Evolutionary conservation across 2,797 vertebrate species (phyloP).

Genomic region (Hemibagrus guttatus): DNA sequence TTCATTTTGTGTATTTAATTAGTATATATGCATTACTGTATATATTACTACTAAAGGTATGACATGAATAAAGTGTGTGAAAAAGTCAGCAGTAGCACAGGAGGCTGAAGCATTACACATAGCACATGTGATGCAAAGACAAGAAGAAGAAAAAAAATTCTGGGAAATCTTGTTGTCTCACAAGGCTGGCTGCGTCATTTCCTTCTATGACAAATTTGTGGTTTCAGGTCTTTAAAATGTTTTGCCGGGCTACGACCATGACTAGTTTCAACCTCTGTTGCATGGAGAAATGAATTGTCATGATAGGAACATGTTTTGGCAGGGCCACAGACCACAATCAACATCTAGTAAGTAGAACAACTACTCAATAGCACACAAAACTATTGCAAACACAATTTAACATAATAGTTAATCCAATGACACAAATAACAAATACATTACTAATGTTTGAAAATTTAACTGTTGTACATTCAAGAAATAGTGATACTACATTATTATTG

Average conservation of each 20-base stretch:
- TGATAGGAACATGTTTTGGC: conserved; percentile 74
- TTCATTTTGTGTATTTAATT: not conserved
- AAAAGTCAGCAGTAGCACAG: not conserved
- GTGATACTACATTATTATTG: not conserved
- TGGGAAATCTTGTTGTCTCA: conserved; percentile 80
- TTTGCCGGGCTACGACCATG: conserved; percentile 73
- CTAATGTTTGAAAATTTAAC: not conserved
- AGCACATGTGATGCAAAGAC: conserved; percentile 56
- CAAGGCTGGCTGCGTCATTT: conserved; percentile 74
- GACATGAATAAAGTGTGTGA: not conserved
- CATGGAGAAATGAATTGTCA: conserved; percentile 76
- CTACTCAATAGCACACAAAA: conserved; percentile 18
- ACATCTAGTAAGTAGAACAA: conserved; percentile 71
- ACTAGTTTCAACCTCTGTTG: conserved; percentile 64
- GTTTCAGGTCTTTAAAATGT: conserved; percentile 74
- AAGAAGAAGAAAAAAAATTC: conserved; percentile 65
- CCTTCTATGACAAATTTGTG: conserved; percentile 76
- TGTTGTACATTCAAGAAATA: not conserved
- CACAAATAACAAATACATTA: not conserved
- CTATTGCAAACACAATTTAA: not conserved
- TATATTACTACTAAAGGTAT: not conserved
- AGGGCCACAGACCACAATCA: conserved; percentile 62
- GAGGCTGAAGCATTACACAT: conserved; percentile 51
- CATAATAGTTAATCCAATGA: not conserved
- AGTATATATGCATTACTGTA: not conserved